Percentiles rank a stretch among this genome's conserved stretches.
phyloP scores from a whole-genome alignment of 2,888 invertebrate genomes.

The Cephus pygmeus region DNA sequence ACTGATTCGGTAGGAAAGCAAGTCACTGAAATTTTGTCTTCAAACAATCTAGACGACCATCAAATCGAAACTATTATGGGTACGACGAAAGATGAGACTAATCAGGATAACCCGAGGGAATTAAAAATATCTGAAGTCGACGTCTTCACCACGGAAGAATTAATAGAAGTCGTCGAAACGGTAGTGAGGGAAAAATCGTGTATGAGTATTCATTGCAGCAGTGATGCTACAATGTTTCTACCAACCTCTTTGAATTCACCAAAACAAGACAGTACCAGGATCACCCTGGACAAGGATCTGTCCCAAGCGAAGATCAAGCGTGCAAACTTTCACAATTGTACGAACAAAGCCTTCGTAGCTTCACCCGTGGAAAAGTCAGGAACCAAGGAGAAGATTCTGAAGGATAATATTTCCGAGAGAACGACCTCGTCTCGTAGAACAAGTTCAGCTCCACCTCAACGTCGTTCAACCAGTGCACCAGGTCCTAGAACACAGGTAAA shows the following conservation, averaged over 20 bases:
- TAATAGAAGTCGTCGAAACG: neutral
- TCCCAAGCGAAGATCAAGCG: conserved; percentile 43
- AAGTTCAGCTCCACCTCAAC: conserved; percentile 54
- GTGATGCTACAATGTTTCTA: neutral
- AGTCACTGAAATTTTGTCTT: neutral
- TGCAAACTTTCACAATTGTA: conserved; percentile 51
- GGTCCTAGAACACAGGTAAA: conserved; percentile 44
- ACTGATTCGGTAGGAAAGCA: neutral
- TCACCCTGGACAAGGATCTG: neutral
- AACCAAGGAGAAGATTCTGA: conserved; percentile 7
- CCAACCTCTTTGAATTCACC: neutral
- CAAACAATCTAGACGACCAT: neutral
- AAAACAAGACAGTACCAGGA: neutral
- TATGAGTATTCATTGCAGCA: conserved; percentile 36
- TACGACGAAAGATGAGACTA: neutral
- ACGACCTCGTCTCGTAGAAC: conserved; percentile 38
- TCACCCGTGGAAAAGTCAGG: conserved; percentile 35
- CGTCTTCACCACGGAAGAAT: neutral
- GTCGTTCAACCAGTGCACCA: conserved; percentile 30
- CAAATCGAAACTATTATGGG: neutral
- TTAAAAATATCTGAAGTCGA: neutral
- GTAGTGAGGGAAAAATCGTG: conserved; percentile 25
- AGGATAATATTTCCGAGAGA: conserved; percentile 11
- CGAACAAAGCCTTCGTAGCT: conserved; percentile 51
- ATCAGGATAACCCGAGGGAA: neutral